Evolutionary conservation across 2,797 vertebrate genomes (phyloP), one percentile per base, ranked within the genome.

Genomic region (Ctenosaura bakeri): DNA sequence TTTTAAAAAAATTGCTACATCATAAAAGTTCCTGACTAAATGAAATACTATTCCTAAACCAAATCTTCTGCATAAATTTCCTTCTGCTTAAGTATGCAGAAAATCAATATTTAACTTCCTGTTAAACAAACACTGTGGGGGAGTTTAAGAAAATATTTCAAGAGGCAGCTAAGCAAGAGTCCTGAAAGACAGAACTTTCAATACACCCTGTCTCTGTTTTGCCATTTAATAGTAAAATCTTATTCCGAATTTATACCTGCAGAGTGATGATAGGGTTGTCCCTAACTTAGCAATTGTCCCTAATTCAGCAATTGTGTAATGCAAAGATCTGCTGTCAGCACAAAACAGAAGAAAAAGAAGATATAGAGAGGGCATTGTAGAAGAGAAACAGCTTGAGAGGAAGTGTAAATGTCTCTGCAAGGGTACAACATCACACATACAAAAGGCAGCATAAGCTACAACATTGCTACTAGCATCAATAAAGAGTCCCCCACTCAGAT

Each of bases 101-200:
- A 90, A 90, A 87, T 88, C 89, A 92, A 52, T 90, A 90, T 88
- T 92, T 90, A 62, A 66, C 85, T 90, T 92, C 85, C 82, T 90
- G 66, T 85, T 64, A 50, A 89, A 66, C 82, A 87, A 90, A 59
- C 83, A 54, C 66, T 52, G 56, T 12, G 46, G 88, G 20, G 42
- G 78, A 88, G 54, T 92, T 79, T 76, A 92, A 84, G 84, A 86
- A 90, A 90, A 90, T 82, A 90, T 59, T 76, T n/a, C 52, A 73
- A 76, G 78, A 12, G 64, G 4, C 56, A 76, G 86, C 64, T 82
- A 80, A 82, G 78, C 66, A 81, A 62, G 20, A 90, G 66, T 29
- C 84, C 29, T 62, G 14, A 38, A 38, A 90, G 52, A 78, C 71
- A 85, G 69, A 24, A 79, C 18, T 56, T 56, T 80, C 62, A 56